Evolutionary conservation across 2,113 vertebrate species (phyloP).

Genomic region (Upupa epops): DNA sequence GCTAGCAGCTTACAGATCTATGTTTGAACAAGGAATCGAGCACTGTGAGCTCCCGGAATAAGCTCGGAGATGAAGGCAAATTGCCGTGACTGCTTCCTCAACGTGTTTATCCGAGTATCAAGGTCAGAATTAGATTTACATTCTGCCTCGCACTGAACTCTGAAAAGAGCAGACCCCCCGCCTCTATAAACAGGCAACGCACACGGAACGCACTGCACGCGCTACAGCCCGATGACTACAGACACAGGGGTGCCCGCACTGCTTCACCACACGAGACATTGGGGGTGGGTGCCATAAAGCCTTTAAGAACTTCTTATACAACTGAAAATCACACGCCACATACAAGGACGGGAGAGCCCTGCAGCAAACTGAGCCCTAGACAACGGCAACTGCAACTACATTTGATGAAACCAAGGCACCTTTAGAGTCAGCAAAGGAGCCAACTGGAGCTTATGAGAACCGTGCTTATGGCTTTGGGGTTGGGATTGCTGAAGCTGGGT

Average conservation of each 20-base stretch:
- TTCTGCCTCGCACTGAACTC: neutral
- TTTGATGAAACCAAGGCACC: neutral
- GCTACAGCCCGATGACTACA: neutral
- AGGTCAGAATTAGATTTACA: neutral
- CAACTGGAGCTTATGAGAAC: neutral
- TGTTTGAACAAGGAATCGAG: neutral
- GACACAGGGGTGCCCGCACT: neutral
- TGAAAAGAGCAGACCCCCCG: too few relatives aligned
- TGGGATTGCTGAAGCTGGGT: neutral
- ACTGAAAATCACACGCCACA: conserved; percentile 13
- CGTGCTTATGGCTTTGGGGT: neutral
- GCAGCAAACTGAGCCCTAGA: conserved; percentile 4
- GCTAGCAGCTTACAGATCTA: neutral
- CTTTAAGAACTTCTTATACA: conserved; percentile 21
- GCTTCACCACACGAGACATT: neutral
- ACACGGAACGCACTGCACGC: neutral
- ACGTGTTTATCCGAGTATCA: neutral
- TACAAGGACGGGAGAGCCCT: conserved; percentile 40
- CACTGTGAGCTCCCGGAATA: neutral
- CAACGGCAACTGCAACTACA: neutral
- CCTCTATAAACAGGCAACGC: too few relatives aligned
- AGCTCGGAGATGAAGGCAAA: neutral
- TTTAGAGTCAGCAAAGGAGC: neutral
- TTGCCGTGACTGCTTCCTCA: neutral
- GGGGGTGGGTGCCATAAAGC: conserved; percentile 5